Evolutionary conservation across 2,113 vertebrate species (phyloP).

Genomic region (Tricholaema leucomelas): DNA sequence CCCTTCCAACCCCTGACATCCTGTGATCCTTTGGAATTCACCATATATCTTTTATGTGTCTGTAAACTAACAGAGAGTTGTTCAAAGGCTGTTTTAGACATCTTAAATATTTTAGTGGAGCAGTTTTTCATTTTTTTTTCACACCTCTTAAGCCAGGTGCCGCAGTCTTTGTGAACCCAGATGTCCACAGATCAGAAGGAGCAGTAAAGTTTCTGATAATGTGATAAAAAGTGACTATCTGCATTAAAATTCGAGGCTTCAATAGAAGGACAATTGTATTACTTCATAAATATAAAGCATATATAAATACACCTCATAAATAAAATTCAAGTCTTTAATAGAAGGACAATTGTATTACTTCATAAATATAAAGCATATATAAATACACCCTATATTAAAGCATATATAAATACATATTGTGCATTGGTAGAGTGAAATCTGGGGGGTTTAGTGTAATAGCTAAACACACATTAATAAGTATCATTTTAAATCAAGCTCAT

Average conservation of each 20-base stretch:
- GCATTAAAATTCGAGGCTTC: neutral
- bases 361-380: neutral
- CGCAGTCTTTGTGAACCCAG: neutral
- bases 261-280: neutral
- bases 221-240: neutral
- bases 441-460: neutral
- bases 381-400: neutral
- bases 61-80: neutral
- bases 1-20: too few species aligned
- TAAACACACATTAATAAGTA: neutral
- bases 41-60: neutral
- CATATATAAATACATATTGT: neutral
- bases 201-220: neutral
- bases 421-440: neutral
- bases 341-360: neutral
- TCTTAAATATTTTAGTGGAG: conserved; percentile 1
- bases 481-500: neutral
- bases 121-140: neutral
- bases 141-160: neutral
- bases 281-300: neutral
- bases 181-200: neutral
- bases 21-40: neutral
- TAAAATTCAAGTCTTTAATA: neutral
- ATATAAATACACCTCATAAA: neutral
- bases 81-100: neutral